A percentile compares a stretch with the other conserved stretches of the same genome.
Conservation (phyloP, 2,113 vertebrate species). For the Prinia subflava region DNA sequence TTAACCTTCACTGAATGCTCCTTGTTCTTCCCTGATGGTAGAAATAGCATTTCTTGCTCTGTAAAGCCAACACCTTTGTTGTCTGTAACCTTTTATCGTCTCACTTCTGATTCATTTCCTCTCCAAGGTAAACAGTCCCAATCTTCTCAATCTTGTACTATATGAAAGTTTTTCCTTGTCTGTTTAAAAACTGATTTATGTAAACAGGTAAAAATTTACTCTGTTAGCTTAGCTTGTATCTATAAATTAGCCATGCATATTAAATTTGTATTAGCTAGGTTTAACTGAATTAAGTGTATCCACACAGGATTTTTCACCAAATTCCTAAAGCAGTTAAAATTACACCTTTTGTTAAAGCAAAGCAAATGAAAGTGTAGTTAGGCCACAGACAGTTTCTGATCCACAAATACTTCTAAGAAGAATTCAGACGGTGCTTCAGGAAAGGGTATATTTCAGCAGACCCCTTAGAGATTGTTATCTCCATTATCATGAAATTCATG, state of each 20-base stretch:
- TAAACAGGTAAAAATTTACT: conserved; percentile 44
- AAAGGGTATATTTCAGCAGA: not conserved
- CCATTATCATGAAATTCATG: conserved; percentile 3
- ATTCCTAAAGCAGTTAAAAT: conserved; percentile 13
- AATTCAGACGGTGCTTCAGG: not conserved
- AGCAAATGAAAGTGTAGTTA: not conserved
- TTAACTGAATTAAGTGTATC: conserved; percentile 32
- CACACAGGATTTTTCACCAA: not conserved
- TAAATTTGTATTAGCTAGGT: conserved; percentile 34
- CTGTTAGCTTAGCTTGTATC: conserved; percentile 38
- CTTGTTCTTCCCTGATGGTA: not conserved
- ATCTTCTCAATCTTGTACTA: not conserved
- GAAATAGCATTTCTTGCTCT: not conserved
- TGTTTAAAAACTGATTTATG: conserved; percentile 52
- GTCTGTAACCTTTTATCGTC: conserved; percentile 46
- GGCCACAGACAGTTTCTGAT: not conserved
- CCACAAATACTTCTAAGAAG: not conserved
- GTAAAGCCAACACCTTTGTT: not conserved
- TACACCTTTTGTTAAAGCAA: not conserved
- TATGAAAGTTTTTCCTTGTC: conserved; percentile 21
- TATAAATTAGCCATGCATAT: conserved; percentile 21
- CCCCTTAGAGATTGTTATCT: not conserved
- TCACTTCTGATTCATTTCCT: conserved; percentile 40
- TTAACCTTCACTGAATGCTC: not conserved
- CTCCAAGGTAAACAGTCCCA: conserved; percentile 44